Base-by-base conservation (phyloP, 2,888 invertebrate genomes). In the Galerucella pusilla region DNA sequence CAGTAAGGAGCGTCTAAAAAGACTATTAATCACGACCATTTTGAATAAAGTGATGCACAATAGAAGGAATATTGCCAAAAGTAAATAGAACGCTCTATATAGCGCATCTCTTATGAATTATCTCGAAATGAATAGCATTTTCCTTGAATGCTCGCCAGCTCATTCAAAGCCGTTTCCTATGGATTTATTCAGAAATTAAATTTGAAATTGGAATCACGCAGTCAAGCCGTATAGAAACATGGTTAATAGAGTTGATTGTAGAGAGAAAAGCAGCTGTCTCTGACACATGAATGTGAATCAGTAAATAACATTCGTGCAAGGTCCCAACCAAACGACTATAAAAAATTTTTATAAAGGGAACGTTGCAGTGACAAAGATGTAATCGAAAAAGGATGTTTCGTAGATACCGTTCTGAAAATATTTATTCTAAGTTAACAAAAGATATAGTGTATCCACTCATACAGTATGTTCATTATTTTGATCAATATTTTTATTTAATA, bases 141-240 rank as follows among this genome's bases (percentile, higher is more conserved):
- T 71, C 71, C 64, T 71, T 71, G 71, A 71, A 71, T 71, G 71
- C 54, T 71, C 71, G 71, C 71, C 64, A 71, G 71, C 64, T 46
- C 61, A 64, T 71, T 71, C 64, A 71, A 71, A 71, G 68, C 64
- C 71, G 59, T 68, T 71, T 64, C 71, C 63, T 71, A 64, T 71
- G 71, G 71, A 71, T 71, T 71, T 71, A 61, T 71, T 71, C 71
- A 71, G 64, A 71, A 71, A 71, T 71, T 71, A 54, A 71, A 71
- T 71, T 71, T 49, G 71, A 71, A 71, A 71, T 64, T 71, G 71
- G 71, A 71, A 64, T 71, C 71, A 64, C 71, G 71, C 71, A 71
- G 64, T 63, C 70, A 64, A 63, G 28, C 64, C 71, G 64, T 64
- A 71, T 64, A 64, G 71, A 71, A 71, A 71, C 71, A 71, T 71